Evolutionary conservation across 2,797 vertebrate genomes (phyloP).

Genomic region (Apodemus agrarius): DNA sequence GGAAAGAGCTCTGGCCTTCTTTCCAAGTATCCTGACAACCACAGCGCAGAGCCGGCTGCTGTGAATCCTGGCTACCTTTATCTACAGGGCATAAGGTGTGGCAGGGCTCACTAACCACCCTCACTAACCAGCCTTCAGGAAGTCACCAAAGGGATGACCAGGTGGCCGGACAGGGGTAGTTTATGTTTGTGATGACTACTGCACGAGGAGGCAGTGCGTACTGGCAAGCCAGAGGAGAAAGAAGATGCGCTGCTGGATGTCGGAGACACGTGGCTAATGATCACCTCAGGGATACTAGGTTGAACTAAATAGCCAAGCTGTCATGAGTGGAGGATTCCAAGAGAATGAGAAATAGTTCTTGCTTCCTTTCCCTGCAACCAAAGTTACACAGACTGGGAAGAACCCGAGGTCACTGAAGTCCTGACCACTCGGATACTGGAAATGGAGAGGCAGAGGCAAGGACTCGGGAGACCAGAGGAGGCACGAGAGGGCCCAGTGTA

Average conservation of each 20-base stretch:
- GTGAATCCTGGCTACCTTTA: not conserved
- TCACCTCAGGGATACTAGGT: not conserved
- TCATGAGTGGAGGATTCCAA: not conserved
- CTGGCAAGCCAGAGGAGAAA: not conserved
- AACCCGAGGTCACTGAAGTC: not conserved
- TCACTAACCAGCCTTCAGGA: not conserved
- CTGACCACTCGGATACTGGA: not conserved
- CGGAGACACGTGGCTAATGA: not conserved
- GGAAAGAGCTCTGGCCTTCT: conserved; percentile 81
- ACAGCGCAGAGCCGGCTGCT: not conserved
- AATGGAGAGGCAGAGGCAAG: not conserved
- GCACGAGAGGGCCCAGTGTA: not conserved
- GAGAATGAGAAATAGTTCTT: not conserved
- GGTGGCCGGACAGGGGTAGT: not conserved
- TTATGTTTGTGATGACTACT: not conserved
- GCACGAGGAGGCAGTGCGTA: not conserved
- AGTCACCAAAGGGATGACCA: not conserved
- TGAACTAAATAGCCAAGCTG: not conserved
- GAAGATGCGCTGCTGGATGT: not conserved
- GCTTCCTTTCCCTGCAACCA: not conserved
- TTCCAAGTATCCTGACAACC: conserved; percentile 75
- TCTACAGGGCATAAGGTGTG: not conserved
- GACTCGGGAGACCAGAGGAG: not conserved
- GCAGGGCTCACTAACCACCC: not conserved
- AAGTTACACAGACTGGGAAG: not conserved